These are phyloP conservation scores for Drosophila nebulosa DNA, from an alignment of 1,140 invertebrate species.

Conservation along the genomic window DNA sequence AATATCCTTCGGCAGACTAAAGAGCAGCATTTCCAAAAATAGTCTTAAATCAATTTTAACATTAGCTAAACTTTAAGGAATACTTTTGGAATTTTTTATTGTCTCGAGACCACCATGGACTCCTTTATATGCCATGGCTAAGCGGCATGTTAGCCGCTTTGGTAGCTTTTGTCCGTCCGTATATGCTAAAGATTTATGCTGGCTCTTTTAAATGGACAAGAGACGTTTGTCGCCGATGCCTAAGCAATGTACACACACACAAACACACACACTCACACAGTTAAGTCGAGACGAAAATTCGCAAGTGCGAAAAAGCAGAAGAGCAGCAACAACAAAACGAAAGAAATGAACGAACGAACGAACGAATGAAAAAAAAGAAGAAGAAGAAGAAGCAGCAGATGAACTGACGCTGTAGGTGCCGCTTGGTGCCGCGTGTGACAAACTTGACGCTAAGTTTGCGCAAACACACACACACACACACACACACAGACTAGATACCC, in stretches of 20 bases:
- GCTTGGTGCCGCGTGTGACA: slow-evolving; percentile 56
- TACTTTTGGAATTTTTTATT: no score
- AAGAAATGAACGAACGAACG: not conserved
- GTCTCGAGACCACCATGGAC: no score
- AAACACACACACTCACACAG: not conserved
- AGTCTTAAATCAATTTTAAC: no score
- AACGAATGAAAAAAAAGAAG: not conserved
- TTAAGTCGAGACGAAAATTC: slow-evolving; percentile 20
- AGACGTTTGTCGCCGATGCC: slow-evolving; percentile 25
- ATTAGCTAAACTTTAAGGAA: no score
- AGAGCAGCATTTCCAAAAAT: no score
- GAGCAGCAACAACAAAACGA: slow-evolving; percentile 33
- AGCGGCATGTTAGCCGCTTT: slow-evolving; percentile 68
- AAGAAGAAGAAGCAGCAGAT: slow-evolving; percentile 2
- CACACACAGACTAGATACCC: no score
- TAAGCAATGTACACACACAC: slow-evolving; percentile 9
- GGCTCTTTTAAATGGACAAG: not conserved
- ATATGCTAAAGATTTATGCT: slow-evolving; percentile 61
- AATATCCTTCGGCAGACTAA: no score
- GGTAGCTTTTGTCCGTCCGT: slow-evolving; percentile 69
- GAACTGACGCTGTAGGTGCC: slow-evolving; percentile 22
- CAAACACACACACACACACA: no score
- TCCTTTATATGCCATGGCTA: slow-evolving; percentile 17
- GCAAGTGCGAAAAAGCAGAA: slow-evolving; percentile 68
- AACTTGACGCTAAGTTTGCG: slow-evolving; percentile 73